phyloP scores from a whole-genome alignment of 1,140 invertebrate genomes.

The Lepidurus packardi region DNA sequence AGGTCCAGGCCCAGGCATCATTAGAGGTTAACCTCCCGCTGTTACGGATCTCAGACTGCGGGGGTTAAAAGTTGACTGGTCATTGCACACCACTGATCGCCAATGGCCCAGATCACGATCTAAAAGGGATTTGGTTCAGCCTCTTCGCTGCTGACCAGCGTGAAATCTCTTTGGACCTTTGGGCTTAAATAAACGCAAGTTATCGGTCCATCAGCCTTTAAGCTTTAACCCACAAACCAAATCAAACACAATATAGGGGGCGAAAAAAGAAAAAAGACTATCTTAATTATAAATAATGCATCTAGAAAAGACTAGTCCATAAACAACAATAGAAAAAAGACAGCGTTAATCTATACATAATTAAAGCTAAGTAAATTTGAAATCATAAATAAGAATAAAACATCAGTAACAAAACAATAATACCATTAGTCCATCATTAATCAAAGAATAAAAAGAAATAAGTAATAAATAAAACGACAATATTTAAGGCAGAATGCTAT shows the following conservation, averaged over 20 bases:
- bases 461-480: not conserved
- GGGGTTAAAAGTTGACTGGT: conserved; percentile 21
- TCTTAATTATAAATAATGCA: not conserved
- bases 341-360: not conserved
- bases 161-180: not conserved
- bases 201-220: not conserved
- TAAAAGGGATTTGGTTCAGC: conserved; percentile 13
- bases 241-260: not conserved
- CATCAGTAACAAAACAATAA: not conserved
- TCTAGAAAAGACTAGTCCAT: not conserved
- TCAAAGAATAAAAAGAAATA: not conserved
- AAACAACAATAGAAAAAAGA: not conserved
- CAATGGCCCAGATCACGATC: conserved; percentile 20
- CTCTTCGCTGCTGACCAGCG: conserved; percentile 8
- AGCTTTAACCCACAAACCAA: not conserved
- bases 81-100: conserved; percentile 15
- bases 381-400: not conserved
- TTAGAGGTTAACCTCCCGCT: conserved; percentile 17
- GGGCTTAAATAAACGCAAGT: not conserved
- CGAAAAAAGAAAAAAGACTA: not conserved
- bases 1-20: not conserved
- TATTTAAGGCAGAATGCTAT: not conserved
- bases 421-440: not conserved
- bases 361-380: not conserved
- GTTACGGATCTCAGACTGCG: not conserved